Evolutionary conservation across 2,113 vertebrate species (phyloP), one percentile per base, ranked within the genome.

Genomic region (Solea senegalensis): DNA sequence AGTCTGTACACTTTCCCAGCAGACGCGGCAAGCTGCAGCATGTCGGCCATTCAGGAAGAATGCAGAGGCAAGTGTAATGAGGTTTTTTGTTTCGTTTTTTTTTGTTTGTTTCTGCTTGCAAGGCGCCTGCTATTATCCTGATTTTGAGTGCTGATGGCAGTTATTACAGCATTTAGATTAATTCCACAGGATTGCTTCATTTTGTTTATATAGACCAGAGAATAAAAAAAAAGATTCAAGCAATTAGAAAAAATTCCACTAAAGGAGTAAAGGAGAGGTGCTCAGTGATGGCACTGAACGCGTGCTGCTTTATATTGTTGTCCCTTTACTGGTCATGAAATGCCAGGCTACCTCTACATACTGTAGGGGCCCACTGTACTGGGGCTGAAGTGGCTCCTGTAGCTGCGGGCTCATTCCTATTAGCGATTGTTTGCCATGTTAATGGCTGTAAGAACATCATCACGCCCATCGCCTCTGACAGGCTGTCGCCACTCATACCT

Each of bases 401-500:
- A 81, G 93, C 95, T 84, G 72, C 73, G 59, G 93, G 95, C 90
- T 90, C 88, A 94, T 95, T 95, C 95, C 92, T 93, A 77, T 92
- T 91, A 87, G 91, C 79, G 77, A 93, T 90, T 91, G 82, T 91
- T 91, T 83, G 76, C 81, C 89, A 63, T 94, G 93, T 94, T 95
- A 95, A 95, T 93, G 90, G 90, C 92, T 94, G 92, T 90, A 89
- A 87, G 93, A 95, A 95, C 92, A 92, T 90, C 77, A 80, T 76
- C 64, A 62, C 73, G 60, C 59, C 69, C 68, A 7, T 92, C 90
- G 89, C 88, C 76, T 76, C 16, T 94, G 93, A 94, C 94, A 94
- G 83, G 89, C 88, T 80, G 88, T 91, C 84, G 88, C 91, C 94
- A 90, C 86, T 90, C 84, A 80, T 92, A 93, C 93, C 91, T 92